Evolutionary conservation across 2,113 vertebrate species (phyloP).

Genomic region (Protobothrops flavoviridis): DNA sequence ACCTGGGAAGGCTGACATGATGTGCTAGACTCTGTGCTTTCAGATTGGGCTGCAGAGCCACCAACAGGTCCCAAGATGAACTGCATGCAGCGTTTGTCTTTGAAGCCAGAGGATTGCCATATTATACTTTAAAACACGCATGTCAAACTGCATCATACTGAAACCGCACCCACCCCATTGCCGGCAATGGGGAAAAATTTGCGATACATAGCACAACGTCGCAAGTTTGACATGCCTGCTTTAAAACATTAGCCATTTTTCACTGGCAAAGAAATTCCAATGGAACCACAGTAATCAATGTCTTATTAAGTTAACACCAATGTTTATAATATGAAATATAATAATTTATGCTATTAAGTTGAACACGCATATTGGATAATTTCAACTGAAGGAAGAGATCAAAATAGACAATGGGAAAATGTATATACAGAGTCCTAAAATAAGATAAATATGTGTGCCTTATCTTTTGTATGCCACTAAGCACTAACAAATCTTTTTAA

Average conservation of each 20-base stretch:
- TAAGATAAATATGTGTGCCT: neutral
- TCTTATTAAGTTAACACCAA: neutral
- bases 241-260: neutral
- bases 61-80: neutral
- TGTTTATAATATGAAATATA: neutral
- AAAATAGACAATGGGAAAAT: neutral
- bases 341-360: neutral
- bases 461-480: neutral
- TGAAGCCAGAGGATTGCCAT: neutral
- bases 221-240: too few relatives aligned
- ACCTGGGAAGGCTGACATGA: neutral
- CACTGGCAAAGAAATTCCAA: neutral
- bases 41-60: neutral
- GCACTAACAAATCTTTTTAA: neutral
- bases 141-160: too few relatives aligned
- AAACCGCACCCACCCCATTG: too few relatives aligned
- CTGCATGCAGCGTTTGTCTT: neutral
- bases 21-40: neutral
- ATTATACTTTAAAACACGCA: neutral
- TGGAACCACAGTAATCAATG: neutral
- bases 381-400: neutral
- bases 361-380: neutral
- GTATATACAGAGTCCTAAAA: neutral
- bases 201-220: too few relatives aligned
- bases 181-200: too few relatives aligned